A percentile compares a stretch with the other conserved stretches of the same genome.
Conservation (phyloP, 2,113 vertebrate species). For the Smithornis capensis region DNA sequence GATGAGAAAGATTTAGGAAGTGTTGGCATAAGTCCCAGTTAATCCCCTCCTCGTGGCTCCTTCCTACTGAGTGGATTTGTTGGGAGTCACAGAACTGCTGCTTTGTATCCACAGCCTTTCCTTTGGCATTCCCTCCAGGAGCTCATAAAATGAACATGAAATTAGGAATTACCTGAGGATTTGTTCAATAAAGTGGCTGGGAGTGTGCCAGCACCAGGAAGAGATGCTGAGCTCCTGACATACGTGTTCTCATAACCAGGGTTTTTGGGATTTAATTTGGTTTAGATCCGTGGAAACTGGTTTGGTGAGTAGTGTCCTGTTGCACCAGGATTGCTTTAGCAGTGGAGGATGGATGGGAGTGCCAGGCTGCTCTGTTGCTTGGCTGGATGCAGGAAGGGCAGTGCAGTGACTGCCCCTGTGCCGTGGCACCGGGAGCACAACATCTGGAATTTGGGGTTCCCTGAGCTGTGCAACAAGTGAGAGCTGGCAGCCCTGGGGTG, state of each 20-base stretch:
- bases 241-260: not conserved
- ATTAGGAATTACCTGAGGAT: not conserved
- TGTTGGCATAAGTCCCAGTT: not conserved
- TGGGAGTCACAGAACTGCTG: not conserved
- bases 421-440: not conserved
- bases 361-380: not conserved
- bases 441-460: not conserved
- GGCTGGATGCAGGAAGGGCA: not conserved
- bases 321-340: not conserved
- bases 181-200: not conserved
- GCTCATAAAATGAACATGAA: not conserved
- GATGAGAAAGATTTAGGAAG: not conserved
- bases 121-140: not conserved
- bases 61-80: not conserved
- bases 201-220: not conserved
- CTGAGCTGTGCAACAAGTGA: accelerated
- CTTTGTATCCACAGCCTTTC: not conserved
- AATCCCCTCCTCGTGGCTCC: not conserved
- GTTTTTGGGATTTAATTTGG: not conserved
- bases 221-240: accelerated
- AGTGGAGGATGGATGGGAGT: not conserved
- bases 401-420: not conserved
- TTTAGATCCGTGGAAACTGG: not conserved
- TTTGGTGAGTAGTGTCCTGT: not conserved
- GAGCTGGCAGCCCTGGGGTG: not conserved